These are phyloP conservation scores for Pachyseris speciosa DNA, from an alignment of 64 coral and sea anemone species.

Conservation along the genomic window DNA sequence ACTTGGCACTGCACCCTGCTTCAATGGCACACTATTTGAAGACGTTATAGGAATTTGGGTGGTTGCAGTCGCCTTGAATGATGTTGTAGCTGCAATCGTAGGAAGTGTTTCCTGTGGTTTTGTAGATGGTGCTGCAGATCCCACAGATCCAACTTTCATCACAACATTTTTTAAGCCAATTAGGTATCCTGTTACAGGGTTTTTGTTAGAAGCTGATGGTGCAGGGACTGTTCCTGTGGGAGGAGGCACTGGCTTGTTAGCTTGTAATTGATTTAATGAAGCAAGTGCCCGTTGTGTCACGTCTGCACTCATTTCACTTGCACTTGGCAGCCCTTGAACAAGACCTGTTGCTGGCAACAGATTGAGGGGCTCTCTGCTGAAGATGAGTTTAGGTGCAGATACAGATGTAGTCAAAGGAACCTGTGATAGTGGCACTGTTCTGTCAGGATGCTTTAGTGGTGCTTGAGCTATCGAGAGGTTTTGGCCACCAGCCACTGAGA, in stretches of 20 bases:
- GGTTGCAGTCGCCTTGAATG: background rate
- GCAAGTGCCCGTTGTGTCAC: constrained; percentile 19
- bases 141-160: constrained; percentile 8
- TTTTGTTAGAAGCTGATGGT: background rate
- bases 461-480: background rate
- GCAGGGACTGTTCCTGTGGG: background rate
- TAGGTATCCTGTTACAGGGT: background rate
- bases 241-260: background rate
- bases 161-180: constrained; percentile 32
- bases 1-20: background rate
- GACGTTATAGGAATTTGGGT: background rate
- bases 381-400: background rate
- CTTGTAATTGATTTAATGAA: background rate
- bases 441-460: background rate
- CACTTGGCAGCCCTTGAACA: background rate
- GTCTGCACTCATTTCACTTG: background rate
- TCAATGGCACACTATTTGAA: background rate
- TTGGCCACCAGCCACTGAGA: too few relatives aligned
- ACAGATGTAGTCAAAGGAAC: background rate
- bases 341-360: background rate
- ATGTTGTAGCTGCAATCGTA: background rate
- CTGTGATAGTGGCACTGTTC: background rate
- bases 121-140: background rate
- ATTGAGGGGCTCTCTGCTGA: background rate
- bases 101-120: background rate